A percentile compares a stretch with the other conserved stretches of the same genome.
Evolutionary conservation across 2,888 invertebrate species (phyloP).

Genomic region (Leptinotarsa haldemani): DNA sequence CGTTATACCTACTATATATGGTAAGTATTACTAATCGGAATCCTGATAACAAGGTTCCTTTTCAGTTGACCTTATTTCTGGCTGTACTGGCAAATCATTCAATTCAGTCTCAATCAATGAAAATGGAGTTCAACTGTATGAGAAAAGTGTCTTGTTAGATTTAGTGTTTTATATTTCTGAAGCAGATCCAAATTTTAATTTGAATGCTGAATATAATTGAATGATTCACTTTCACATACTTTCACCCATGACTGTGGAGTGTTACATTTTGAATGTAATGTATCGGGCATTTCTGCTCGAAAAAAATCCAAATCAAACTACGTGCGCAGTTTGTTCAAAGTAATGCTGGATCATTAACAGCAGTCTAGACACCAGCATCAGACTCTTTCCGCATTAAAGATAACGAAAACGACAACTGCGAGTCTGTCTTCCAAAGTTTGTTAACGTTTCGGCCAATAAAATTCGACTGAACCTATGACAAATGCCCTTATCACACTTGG

Average conservation of each 20-base stretch:
- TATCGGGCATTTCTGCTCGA: neutral
- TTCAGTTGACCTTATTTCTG: neutral
- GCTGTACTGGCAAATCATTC: neutral
- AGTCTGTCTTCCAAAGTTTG: slow-evolving; percentile 31
- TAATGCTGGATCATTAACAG: slow-evolving; percentile 46
- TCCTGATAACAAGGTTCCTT: neutral
- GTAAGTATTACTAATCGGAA: neutral
- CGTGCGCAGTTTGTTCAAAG: slow-evolving; percentile 35
- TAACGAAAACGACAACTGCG: slow-evolving; percentile 42
- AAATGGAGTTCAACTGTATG: no score
- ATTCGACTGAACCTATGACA: slow-evolving; percentile 27
- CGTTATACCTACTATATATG: slow-evolving; percentile 27
- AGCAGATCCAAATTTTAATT: neutral
- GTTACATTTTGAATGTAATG: no score
- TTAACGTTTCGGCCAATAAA: slow-evolving; percentile 31
- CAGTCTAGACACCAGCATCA: slow-evolving; percentile 44
- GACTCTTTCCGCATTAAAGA: slow-evolving; percentile 37
- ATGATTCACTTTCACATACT: no score
- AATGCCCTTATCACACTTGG: slow-evolving; percentile 15
- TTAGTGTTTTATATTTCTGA: neutral
- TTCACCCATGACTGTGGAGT: no score
- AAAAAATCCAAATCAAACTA: slow-evolving; percentile 31
- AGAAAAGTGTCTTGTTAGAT: neutral
- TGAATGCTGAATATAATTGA: no score
- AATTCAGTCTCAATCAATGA: no score